These are phyloP conservation scores for Pogonocherus hispidulus DNA, from an alignment of 2,888 invertebrate genomes.

Conservation along the genomic window DNA sequence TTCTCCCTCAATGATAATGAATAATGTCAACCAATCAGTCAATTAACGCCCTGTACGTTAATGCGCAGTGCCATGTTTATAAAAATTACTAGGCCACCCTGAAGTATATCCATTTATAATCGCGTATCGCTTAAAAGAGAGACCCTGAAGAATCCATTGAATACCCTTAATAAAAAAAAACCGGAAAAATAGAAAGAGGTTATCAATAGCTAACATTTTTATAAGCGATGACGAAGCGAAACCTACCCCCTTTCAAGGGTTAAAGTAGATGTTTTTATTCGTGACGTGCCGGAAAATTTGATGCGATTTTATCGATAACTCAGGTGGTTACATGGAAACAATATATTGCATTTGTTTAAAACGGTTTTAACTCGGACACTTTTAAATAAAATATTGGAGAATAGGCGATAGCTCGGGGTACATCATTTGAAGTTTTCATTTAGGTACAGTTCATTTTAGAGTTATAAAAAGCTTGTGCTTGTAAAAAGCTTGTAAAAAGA, in stretches of 20 bases:
- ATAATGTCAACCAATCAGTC: too few relatives aligned
- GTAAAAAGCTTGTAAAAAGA: too few relatives aligned
- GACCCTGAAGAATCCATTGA: background rate
- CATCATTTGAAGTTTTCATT: too few relatives aligned
- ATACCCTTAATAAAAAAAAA: background rate
- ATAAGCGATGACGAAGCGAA: slow-evolving; percentile 25
- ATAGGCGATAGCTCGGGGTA: too few relatives aligned
- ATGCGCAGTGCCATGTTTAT: background rate
- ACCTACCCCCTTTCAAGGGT: slow-evolving; percentile 13
- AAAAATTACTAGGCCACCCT: background rate
- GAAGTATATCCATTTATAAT: background rate
- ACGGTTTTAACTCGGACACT: background rate
- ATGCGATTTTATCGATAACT: slow-evolving; percentile 19
- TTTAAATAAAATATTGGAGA: too few relatives aligned
- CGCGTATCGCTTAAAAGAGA: background rate
- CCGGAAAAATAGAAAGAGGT: slow-evolving; percentile 2
- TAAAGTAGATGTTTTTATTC: slow-evolving; percentile 32
- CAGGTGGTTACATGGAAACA: background rate
- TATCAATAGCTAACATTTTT: slow-evolving; percentile 18
- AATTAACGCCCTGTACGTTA: background rate
- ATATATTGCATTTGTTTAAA: background rate
- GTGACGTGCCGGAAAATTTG: slow-evolving; percentile 22
- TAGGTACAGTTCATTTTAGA: too few relatives aligned
- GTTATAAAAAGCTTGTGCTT: too few relatives aligned
- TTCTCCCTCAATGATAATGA: too few relatives aligned